Conservation (phyloP, 2,113 vertebrate species). For the Passer montanus region DNA sequence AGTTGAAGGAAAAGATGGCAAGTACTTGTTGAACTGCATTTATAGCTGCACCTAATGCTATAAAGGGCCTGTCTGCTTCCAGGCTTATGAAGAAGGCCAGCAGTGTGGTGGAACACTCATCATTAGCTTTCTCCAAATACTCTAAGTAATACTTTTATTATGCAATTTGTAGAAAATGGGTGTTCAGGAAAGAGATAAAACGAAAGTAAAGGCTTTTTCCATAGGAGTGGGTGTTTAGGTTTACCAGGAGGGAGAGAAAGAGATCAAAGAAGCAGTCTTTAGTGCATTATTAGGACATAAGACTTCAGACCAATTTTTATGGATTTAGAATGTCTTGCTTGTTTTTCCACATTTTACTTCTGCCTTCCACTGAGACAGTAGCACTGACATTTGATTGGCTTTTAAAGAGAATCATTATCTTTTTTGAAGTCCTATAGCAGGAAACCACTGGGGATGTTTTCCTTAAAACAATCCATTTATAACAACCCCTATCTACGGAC, state of each 20-base stretch:
- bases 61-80: background rate
- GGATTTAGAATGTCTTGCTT: too few species aligned
- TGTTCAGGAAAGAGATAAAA: background rate
- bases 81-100: background rate
- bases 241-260: background rate
- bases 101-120: too few species aligned
- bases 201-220: background rate
- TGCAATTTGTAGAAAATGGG: background rate
- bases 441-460: background rate
- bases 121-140: background rate
- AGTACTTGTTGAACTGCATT: background rate
- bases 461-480: background rate
- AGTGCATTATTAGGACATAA: background rate
- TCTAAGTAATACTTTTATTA: background rate
- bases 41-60: background rate
- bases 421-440: background rate
- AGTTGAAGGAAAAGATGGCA: conserved; percentile 85
- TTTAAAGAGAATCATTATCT: too few species aligned
- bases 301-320: background rate
- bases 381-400: too few species aligned
- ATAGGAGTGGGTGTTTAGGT: background rate
- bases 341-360: too few species aligned
- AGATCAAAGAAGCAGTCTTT: background rate
- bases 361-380: too few species aligned
- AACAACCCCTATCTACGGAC: too few species aligned